Evolutionary conservation across 2,888 invertebrate species (phyloP).

Genomic region (Lepidochrysops patricia): DNA sequence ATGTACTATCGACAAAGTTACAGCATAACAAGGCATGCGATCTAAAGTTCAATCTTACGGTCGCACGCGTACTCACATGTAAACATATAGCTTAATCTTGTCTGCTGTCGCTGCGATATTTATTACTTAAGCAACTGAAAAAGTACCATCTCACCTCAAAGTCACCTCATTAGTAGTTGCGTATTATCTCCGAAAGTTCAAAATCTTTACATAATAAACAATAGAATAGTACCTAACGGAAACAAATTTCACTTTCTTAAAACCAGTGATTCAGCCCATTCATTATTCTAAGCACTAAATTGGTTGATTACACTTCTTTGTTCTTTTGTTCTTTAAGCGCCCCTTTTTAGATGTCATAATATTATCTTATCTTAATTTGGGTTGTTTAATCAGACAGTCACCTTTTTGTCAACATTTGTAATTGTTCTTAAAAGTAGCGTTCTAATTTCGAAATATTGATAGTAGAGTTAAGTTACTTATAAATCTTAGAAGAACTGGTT

Average conservation of each 20-base stretch:
- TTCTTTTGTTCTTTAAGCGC: background rate
- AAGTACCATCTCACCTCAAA: no score
- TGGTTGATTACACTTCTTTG: background rate
- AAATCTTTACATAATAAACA: background rate
- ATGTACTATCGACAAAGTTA: no score
- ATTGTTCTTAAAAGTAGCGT: background rate
- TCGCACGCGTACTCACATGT: no score
- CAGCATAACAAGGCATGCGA: no score
- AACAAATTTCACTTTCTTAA: background rate
- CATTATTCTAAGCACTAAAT: background rate
- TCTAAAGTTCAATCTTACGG: no score
- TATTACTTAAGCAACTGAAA: no score
- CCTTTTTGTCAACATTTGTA: conserved; percentile 3
- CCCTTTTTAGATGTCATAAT: background rate
- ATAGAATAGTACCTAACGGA: background rate
- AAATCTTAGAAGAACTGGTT: no score
- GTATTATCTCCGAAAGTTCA: background rate
- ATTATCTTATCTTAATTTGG: conserved; percentile 9
- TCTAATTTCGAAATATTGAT: background rate
- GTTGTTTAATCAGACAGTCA: background rate
- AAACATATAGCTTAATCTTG: no score
- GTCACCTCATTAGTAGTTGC: background rate
- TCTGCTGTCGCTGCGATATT: no score
- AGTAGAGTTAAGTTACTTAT: background rate
- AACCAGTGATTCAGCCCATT: background rate